These are phyloP conservation scores for Hippopotamyrus pictus DNA, from an alignment of 2,797 vertebrate genomes.

Conservation along the genomic window DNA sequence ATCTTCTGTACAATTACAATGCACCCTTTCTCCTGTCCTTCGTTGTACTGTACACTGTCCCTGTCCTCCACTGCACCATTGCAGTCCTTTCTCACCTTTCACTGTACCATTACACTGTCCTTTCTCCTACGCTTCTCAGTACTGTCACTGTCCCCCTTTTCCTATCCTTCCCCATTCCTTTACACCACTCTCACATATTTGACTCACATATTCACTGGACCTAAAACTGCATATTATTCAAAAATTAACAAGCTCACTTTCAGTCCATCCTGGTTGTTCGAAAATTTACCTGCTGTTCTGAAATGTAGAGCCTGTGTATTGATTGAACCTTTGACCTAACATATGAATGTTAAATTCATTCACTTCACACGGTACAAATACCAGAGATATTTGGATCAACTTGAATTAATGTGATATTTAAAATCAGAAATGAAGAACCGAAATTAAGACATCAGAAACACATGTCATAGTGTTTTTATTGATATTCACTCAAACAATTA, in stretches of 20 bases:
- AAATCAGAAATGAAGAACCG: background rate
- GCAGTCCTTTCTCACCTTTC: background rate
- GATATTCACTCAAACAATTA: conserved; percentile 36
- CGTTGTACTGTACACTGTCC: background rate
- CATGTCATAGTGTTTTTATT: conserved; percentile 14
- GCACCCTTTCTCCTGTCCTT: background rate
- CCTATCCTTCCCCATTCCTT: background rate
- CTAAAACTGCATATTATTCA: background rate
- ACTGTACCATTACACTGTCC: background rate
- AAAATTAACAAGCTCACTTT: background rate
- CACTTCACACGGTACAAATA: background rate
- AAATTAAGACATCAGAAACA: background rate
- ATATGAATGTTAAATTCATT: background rate
- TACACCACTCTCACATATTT: background rate
- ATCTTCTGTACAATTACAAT: background rate
- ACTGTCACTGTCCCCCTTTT: background rate
- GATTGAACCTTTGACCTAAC: background rate
- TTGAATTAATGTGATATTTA: background rate
- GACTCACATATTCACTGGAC: background rate
- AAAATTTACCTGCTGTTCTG: background rate
- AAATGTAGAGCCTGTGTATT: background rate
- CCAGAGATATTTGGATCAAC: background rate
- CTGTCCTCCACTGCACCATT: background rate
- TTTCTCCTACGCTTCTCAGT: background rate
- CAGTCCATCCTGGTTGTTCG: background rate